Evolutionary conservation across 2,888 invertebrate species (phyloP).

Genomic region (Hydrotaea cyrtoneurina): DNA sequence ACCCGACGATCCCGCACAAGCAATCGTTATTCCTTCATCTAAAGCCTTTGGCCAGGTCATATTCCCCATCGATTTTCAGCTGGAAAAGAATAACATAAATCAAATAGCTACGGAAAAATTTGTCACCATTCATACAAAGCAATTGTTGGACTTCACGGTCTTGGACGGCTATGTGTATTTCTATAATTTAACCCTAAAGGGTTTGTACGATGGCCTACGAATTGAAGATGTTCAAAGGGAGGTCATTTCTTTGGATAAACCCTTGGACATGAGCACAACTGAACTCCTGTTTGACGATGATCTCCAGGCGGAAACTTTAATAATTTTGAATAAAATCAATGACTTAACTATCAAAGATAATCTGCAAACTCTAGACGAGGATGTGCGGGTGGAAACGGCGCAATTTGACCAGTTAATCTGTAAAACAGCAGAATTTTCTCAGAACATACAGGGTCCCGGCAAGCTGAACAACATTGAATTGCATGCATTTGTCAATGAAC

Average conservation of each 20-base stretch:
- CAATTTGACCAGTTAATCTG: slow-evolving; percentile 75
- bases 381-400: slow-evolving; percentile 73
- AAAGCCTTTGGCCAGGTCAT: slow-evolving; percentile 81
- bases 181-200: slow-evolving; percentile 80
- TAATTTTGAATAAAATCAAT: slow-evolving; percentile 79
- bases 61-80: slow-evolving; percentile 78
- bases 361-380: slow-evolving; percentile 73
- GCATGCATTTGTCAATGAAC: slow-evolving; percentile 74
- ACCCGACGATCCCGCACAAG: slow-evolving; percentile 76
- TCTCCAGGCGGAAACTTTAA: slow-evolving; percentile 71
- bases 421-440: slow-evolving; percentile 74
- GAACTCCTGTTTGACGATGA: slow-evolving; percentile 78
- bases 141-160: slow-evolving; percentile 79
- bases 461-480: slow-evolving; percentile 77
- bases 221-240: slow-evolving; percentile 80
- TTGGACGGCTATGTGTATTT: slow-evolving; percentile 81
- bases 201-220: slow-evolving; percentile 80
- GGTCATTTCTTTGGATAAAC: slow-evolving; percentile 80
- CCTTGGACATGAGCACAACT: slow-evolving; percentile 68
- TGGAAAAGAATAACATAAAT: slow-evolving; percentile 81
- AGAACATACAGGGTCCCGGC: slow-evolving; percentile 77
- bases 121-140: slow-evolving; percentile 81
- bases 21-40: slow-evolving; percentile 78
- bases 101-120: slow-evolving; percentile 81
- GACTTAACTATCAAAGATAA: slow-evolving; percentile 72